These are phyloP conservation scores for Helleia helle DNA, from an alignment of 2,888 invertebrate species.

Conservation along the genomic window DNA sequence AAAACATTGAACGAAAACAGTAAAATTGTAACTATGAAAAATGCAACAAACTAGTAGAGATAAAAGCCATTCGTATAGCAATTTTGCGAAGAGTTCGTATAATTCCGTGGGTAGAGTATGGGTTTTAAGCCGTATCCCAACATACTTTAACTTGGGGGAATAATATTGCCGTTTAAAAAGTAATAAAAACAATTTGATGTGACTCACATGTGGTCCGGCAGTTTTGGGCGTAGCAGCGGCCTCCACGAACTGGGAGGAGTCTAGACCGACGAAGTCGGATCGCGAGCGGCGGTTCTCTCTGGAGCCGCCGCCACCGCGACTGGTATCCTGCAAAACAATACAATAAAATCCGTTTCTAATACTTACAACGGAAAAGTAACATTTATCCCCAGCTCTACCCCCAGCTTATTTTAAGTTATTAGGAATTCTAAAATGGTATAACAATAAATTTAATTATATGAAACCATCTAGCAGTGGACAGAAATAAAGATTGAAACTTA, in stretches of 20 bases:
- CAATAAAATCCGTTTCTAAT: background rate
- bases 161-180: slow-evolving; percentile 13
- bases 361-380: too few relatives aligned
- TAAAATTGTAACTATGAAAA: slow-evolving; percentile 9
- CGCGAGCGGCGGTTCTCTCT: slow-evolving; percentile 46
- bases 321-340: slow-evolving; percentile 33
- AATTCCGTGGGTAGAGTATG: background rate
- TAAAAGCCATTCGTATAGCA: background rate
- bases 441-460: too few relatives aligned
- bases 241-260: slow-evolving; percentile 31
- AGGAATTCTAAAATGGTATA: too few relatives aligned
- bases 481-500: too few relatives aligned
- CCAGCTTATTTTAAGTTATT: too few relatives aligned
- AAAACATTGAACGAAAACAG: background rate
- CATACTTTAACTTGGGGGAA: background rate
- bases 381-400: too few relatives aligned
- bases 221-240: slow-evolving; percentile 30
- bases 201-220: slow-evolving; percentile 39
- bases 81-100: background rate
- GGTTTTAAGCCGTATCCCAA: too few relatives aligned
- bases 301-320: slow-evolving; percentile 45
- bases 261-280: slow-evolving; percentile 42
- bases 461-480: too few relatives aligned
- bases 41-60: background rate
- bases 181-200: slow-evolving; percentile 9